Percentiles rank a stretch among this genome's conserved stretches.
Evolutionary conservation across 2,888 invertebrate genomes (phyloP).

Genomic region (Cataglyphis livida): DNA sequence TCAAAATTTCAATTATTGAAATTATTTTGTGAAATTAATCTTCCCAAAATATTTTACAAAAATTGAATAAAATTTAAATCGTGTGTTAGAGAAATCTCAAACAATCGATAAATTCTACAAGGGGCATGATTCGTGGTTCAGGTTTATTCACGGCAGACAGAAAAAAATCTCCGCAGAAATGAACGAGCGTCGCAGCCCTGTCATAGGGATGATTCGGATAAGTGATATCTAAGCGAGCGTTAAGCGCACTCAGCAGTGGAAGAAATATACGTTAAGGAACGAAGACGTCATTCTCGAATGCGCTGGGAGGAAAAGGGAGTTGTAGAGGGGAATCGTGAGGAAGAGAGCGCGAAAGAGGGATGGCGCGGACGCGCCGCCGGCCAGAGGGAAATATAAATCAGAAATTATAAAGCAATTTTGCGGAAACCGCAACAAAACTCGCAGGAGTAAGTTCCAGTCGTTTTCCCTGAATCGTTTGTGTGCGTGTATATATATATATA

Average conservation of each 20-base stretch:
- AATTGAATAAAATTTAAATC: background rate
- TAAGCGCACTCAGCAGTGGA: constrained; percentile 54
- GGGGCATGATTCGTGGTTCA: background rate
- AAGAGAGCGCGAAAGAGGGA: constrained; percentile 49
- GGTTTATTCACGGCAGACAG: background rate
- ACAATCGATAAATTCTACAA: background rate
- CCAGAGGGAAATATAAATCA: constrained; percentile 77
- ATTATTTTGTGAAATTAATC: background rate
- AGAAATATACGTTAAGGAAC: constrained; percentile 65
- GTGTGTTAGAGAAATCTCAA: background rate
- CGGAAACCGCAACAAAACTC: constrained; percentile 77
- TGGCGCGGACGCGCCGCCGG: constrained; percentile 29
- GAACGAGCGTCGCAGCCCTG: background rate
- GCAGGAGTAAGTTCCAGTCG: constrained; percentile 53
- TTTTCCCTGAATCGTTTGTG: constrained; percentile 23
- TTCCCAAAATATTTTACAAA: background rate
- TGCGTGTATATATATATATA: background rate
- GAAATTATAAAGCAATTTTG: constrained; percentile 82
- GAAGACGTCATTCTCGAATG: constrained; percentile 56
- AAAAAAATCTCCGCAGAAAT: background rate
- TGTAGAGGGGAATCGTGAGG: background rate
- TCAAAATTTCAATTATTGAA: background rate
- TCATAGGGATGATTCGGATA: constrained; percentile 52
- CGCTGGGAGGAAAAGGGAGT: background rate
- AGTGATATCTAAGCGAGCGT: constrained; percentile 70